Percentiles rank a stretch among this genome's conserved stretches.
Evolutionary conservation across 2,113 vertebrate species (phyloP).

Genomic region (Cochlearius cochlearius): DNA sequence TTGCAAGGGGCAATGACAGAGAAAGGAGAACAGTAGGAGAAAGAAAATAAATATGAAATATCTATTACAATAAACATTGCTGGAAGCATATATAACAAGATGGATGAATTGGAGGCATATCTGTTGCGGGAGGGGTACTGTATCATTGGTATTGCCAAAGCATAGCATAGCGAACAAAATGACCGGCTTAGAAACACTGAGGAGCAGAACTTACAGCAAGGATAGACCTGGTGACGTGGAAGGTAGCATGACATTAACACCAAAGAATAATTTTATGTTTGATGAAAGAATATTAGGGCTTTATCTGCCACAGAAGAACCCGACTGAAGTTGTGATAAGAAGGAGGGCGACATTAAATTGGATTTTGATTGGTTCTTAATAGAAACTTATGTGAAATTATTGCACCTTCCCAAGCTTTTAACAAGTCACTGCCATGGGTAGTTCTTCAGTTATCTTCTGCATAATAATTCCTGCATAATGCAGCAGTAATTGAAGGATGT

Average conservation of each 20-base stretch:
- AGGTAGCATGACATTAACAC: background rate
- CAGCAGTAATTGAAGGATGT: background rate
- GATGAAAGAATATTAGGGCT: background rate
- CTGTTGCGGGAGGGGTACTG: background rate
- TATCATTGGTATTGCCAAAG: background rate
- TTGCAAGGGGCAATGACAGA: background rate
- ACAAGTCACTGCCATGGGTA: background rate
- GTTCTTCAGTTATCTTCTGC: background rate
- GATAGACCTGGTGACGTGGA: background rate
- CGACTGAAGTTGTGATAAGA: background rate
- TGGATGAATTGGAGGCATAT: background rate
- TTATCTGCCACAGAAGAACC: background rate
- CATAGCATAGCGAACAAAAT: background rate
- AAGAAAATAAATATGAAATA: constrained; percentile 19
- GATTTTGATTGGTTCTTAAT: background rate
- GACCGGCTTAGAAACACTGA: background rate
- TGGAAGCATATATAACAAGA: background rate
- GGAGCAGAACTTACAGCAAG: background rate
- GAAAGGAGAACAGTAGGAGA: background rate
- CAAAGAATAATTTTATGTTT: constrained; percentile 21
- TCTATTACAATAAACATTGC: background rate
- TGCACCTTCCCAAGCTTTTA: background rate
- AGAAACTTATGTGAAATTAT: background rate
- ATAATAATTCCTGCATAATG: background rate
- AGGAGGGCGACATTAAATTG: background rate